phyloP scores from a whole-genome alignment of 2,113 vertebrate species.

The Murina feae region DNA sequence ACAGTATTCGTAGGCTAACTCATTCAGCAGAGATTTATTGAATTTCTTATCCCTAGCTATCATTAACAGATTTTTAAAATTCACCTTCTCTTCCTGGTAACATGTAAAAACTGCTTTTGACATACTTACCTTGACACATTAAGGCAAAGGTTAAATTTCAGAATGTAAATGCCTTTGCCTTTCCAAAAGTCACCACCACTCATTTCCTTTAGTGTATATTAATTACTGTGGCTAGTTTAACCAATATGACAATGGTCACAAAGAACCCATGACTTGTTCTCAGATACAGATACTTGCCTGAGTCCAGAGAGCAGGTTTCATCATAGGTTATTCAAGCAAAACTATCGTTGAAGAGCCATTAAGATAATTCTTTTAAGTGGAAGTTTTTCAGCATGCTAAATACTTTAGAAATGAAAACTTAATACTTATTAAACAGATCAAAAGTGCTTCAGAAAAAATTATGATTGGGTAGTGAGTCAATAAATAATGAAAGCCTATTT shows the following conservation, averaged over 20 bases:
- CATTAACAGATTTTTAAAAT: constrained; percentile 1
- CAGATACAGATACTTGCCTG: background rate
- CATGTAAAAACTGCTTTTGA: background rate
- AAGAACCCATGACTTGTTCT: background rate
- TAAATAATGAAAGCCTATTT: constrained; percentile 56
- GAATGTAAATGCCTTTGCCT: background rate
- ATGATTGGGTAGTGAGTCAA: constrained; percentile 16
- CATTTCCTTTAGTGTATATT: background rate
- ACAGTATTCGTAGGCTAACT: background rate
- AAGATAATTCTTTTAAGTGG: constrained; percentile 51
- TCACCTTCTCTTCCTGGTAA: background rate
- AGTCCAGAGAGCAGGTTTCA: background rate
- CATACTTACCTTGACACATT: background rate
- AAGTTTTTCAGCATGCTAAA: constrained; percentile 34
- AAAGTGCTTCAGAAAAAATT: constrained; percentile 54
- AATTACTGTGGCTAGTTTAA: background rate
- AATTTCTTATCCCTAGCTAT: background rate
- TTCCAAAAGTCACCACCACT: background rate
- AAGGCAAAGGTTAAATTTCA: background rate
- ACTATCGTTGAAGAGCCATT: constrained; percentile 10
- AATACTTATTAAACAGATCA: constrained; percentile 57
- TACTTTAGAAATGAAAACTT: constrained; percentile 49
- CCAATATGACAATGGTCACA: background rate
- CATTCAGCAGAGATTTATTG: background rate
- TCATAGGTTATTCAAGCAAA: background rate